Evolutionary conservation across 2,797 vertebrate species (phyloP).

Genomic region (Thalassophryne amazonica): DNA sequence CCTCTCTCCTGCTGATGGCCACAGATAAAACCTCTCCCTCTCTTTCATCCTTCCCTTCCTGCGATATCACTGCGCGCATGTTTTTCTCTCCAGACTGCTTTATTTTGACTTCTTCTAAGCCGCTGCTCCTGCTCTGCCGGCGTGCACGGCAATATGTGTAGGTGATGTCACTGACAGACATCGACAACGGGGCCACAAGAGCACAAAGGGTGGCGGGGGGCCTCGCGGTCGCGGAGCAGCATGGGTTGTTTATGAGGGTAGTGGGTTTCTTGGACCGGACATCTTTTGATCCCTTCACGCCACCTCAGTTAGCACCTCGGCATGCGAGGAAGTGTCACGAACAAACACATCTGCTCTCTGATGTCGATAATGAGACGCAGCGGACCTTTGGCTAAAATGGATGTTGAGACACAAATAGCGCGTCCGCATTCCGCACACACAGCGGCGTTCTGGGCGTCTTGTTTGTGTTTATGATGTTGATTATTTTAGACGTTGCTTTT

Average conservation of each 20-base stretch:
- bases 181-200: conserved; percentile 39
- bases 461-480: conserved; percentile 36
- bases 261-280: conserved; percentile 24
- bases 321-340: conserved; percentile 33
- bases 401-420: conserved; percentile 32
- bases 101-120: conserved; percentile 60
- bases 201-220: conserved; percentile 19
- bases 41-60: conserved; percentile 21
- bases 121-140: conserved; percentile 17
- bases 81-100: conserved; percentile 50
- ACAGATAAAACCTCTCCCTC: conserved; percentile 43
- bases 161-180: conserved; percentile 56
- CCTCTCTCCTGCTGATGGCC: conserved; percentile 41
- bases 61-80: conserved; percentile 36
- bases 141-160: conserved; percentile 23
- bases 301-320: conserved; percentile 58
- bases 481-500: conserved; percentile 28
- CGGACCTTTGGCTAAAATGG: conserved; percentile 6
- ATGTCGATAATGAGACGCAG: conserved; percentile 71
- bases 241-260: conserved; percentile 43
- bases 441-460: conserved; percentile 20
- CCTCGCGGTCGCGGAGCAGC: conserved; percentile 5
- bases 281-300: conserved; percentile 56
- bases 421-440: conserved; percentile 15
- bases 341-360: conserved; percentile 43